phyloP scores from a whole-genome alignment of 2,797 vertebrate genomes.

The Crenichthys baileyi region DNA sequence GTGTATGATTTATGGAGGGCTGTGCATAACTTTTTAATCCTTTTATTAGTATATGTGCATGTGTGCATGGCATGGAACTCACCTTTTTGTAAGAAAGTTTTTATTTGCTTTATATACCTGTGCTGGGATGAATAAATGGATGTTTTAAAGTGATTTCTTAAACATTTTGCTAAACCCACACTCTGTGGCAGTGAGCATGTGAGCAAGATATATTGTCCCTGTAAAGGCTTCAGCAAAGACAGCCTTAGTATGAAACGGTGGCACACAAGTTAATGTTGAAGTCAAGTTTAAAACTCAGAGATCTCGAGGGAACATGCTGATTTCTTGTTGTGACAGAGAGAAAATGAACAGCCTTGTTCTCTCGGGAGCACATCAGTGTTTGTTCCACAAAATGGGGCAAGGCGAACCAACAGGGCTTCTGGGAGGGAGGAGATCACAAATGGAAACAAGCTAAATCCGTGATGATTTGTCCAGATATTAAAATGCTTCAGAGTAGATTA shows the following conservation, averaged over 20 bases:
- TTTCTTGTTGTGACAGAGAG: constrained; percentile 41
- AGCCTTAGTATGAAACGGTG: constrained; percentile 48
- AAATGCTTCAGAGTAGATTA: constrained; percentile 6
- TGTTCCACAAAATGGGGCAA: constrained; percentile 48
- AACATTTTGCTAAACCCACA: constrained; percentile 63
- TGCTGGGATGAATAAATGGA: constrained; percentile 44
- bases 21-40: constrained; percentile 12
- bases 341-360: constrained; percentile 30
- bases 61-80: neutral
- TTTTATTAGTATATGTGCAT: neutral
- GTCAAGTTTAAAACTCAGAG: constrained; percentile 30
- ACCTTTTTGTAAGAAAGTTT: neutral
- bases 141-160: constrained; percentile 64
- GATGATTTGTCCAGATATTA: constrained; percentile 14
- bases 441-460: constrained; percentile 3
- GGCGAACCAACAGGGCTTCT: constrained; percentile 21
- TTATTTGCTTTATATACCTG: constrained; percentile 39
- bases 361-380: constrained; percentile 39
- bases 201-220: constrained; percentile 36
- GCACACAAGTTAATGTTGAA: constrained; percentile 41
- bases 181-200: constrained; percentile 26
- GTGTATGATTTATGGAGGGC: constrained; percentile 40
- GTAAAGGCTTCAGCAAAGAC: constrained; percentile 51
- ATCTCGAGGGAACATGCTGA: constrained; percentile 23
- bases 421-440: constrained; percentile 4